A percentile compares a stretch with the other conserved stretches of the same genome.
These are phyloP conservation scores for Ranitomeya variabilis DNA, from an alignment of 2,113 vertebrate genomes.

Conservation along the genomic window DNA sequence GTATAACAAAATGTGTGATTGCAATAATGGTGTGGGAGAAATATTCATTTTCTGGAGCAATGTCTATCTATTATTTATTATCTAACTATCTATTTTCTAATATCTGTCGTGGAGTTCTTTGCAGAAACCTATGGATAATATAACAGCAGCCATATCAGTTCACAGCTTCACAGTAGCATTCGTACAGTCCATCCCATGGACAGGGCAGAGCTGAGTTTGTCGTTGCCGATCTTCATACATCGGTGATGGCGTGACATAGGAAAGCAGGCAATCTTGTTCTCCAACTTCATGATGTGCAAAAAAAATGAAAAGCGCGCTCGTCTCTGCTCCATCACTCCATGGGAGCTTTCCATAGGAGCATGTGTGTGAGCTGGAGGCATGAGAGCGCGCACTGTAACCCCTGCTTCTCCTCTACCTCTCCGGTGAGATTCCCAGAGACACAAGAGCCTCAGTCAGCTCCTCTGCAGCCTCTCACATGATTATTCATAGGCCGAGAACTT, in stretches of 20 bases:
- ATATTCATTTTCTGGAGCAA: too few relatives aligned
- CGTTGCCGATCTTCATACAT: neutral
- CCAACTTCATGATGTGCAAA: neutral
- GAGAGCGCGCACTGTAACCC: conserved; percentile 42
- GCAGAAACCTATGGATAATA: too few relatives aligned
- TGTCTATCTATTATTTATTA: neutral
- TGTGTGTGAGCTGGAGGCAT: neutral
- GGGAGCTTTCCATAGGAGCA: conserved; percentile 37
- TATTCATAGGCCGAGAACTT: conserved; percentile 54
- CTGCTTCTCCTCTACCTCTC: conserved; percentile 50
- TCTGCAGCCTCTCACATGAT: conserved; percentile 35
- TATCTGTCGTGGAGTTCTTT: too few relatives aligned
- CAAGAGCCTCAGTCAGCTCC: conserved; percentile 54
- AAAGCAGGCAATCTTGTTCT: neutral
- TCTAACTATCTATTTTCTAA: neutral
- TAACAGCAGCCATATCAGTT: too few relatives aligned
- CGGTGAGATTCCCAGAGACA: conserved; percentile 43
- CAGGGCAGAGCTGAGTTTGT: neutral
- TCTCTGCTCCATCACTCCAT: conserved; percentile 10
- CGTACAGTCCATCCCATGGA: too few relatives aligned
- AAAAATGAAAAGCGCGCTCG: neutral
- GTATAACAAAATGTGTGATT: too few relatives aligned
- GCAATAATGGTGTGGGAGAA: too few relatives aligned
- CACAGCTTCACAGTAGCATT: too few relatives aligned
- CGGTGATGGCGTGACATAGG: neutral